A percentile compares a stretch with the other conserved stretches of the same genome.
Conservation (phyloP, 2,888 invertebrate species). For the Pyrrhia umbra region DNA sequence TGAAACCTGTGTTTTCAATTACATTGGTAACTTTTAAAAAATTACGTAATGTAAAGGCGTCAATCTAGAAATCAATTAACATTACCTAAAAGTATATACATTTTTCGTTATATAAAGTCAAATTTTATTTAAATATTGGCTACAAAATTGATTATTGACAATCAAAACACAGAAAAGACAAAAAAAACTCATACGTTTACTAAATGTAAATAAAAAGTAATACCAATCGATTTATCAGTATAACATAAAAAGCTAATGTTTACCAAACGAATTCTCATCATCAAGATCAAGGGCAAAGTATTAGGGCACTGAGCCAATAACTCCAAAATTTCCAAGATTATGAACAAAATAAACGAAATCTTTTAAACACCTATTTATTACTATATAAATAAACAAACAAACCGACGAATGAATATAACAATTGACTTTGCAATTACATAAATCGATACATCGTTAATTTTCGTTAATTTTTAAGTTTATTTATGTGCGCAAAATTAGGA, state of each 20-base stretch:
- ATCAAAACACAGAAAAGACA: background rate
- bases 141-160: background rate
- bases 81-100: too few relatives aligned
- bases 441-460: background rate
- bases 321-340: conserved; percentile 62
- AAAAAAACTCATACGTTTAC: background rate
- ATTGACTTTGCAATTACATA: background rate
- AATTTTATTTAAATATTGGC: too few relatives aligned
- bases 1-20: conserved; percentile 9
- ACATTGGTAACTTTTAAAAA: too few relatives aligned
- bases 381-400: conserved; percentile 47
- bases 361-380: conserved; percentile 30
- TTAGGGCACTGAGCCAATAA: conserved; percentile 65
- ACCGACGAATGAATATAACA: conserved; percentile 5
- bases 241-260: conserved; percentile 54
- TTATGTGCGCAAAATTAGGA: conserved; percentile 4
- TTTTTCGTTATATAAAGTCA: too few relatives aligned
- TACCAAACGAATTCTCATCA: conserved; percentile 61
- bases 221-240: conserved; percentile 32
- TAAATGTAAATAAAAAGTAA: conserved; percentile 17
- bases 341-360: conserved; percentile 52
- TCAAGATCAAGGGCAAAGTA: conserved; percentile 65
- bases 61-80: too few relatives aligned
- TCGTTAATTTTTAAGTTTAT: background rate
- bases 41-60: too few relatives aligned